Evolutionary conservation across 1,140 invertebrate species (phyloP), one percentile per base, ranked within the genome.

Genomic region (Palaemon carinicauda): DNA sequence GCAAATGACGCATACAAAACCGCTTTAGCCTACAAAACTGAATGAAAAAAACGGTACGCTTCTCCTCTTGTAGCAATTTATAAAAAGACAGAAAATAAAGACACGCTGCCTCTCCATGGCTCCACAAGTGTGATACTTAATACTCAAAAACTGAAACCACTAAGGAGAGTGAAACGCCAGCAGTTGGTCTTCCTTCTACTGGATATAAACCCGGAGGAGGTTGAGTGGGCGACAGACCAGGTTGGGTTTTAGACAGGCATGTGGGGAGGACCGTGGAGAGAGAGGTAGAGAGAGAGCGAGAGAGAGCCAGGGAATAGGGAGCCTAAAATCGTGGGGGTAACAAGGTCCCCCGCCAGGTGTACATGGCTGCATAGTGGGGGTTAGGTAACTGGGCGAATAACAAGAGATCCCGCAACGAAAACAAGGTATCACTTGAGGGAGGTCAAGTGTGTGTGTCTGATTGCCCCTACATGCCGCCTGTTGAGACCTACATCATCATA

Each of bases 401-500:
- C 83, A 86, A 33, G 77, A 73, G 10, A 17, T 71, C 60, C 77
- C 83, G 60, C 77, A 53, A 86, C 51, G 83, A 86, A 79, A 85
- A 85, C 83, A 85, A 80, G 77, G 83, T 80, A 86, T 80, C 83
- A 80, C 80, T 80, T 77, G 79, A 29, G 29, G 31, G 83, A 78
- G 77, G 83, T 86, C 75, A 74, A 73, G 65, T 80, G 83, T 73
- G 65, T 52, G 83, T 73, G 65, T 52, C 29, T 29, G 33, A 79
- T 86, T 86, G 80, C 60, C n/a, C 27, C 52, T 69, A 52, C 27
- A 41, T 15, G 29, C 41, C 53, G 71, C 73, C 60, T 29, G 75
- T 29, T 77, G 65, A 5, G 69, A 17, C 80, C 29, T 60, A 51
- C 56, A 41, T 33, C 53, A 56, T 56, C 60, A 69, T 69, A 81